Evolutionary conservation across 2,797 vertebrate species (phyloP), one percentile per base, ranked within the genome.

Genomic region (Yasuhikotakia modesta): DNA sequence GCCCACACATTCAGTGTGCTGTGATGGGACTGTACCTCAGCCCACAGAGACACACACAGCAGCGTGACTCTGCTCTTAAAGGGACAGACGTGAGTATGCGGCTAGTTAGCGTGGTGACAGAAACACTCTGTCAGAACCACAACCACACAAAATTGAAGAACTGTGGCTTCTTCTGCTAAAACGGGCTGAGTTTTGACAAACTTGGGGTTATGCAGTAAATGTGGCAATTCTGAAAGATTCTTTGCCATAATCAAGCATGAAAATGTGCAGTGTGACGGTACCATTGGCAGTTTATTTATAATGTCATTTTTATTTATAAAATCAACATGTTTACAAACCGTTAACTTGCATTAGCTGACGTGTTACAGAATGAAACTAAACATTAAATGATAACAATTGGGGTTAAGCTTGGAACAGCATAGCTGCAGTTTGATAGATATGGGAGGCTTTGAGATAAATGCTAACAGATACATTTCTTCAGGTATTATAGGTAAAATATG

Each of bases 31-130:
- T n/a, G n/a, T 63, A 43, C 55, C 50, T 69, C 69, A 73, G 70
- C 65, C 43, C 82, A 80, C 74, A 80, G 66, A 55, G 27, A 80
- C 69, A 69, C 71, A 72, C 67, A 70, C 53, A 64, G 16, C 12
- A 27, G 63, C 6, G 48, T 53, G 48, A 66, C 30, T 63, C 2
- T 3, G 19, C 76, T 78, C 67, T 81, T 81, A 81, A 81, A 81
- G 79, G 69, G 69, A 57, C 70, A 81, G 79, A 60, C 22, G 21
- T 0, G 4, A 35, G 63, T 22, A 72, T 81, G 70, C 19, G n/a
- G 35, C 61, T 64, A 7, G 70, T 67, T 73, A 72, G 48, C 63
- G 22, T 19, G 5, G 45, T 12, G 21, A 70, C 66, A 50, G 69
- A 69, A 52, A 21, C 57, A 71, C 63, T 19, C 64, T 48, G 69